Conservation (phyloP, 1,140 invertebrate genomes). For the Heliothis virescens region DNA sequence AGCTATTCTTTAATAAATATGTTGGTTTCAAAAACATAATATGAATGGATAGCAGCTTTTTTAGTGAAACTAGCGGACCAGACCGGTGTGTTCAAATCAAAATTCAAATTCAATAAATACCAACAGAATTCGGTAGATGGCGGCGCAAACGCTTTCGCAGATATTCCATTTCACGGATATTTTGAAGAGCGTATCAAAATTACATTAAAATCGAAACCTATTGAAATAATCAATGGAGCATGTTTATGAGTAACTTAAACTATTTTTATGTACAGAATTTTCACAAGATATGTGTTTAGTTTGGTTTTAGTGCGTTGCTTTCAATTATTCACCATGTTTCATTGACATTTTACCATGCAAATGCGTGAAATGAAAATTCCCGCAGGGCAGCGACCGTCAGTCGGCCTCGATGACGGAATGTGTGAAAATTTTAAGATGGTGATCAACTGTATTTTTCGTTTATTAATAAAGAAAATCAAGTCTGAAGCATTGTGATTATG, state of each 20-base stretch:
- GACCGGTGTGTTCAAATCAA: slow-evolving; percentile 26
- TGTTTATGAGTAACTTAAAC: too few relatives aligned
- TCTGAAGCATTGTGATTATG: slow-evolving; percentile 65
- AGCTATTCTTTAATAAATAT: too few relatives aligned
- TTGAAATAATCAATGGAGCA: too few relatives aligned
- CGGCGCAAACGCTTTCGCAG: not conserved
- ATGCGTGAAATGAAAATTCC: slow-evolving; percentile 68
- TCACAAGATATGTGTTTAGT: too few relatives aligned
- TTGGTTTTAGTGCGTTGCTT: not conserved
- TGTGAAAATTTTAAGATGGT: slow-evolving; percentile 84
- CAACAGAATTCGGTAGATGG: slow-evolving; percentile 9
- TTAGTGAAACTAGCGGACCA: not conserved
- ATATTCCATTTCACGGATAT: not conserved
- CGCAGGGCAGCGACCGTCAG: slow-evolving; percentile 82
- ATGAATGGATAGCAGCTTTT: too few relatives aligned
- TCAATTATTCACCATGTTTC: not conserved
- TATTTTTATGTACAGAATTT: too few relatives aligned
- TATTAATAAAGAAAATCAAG: slow-evolving; percentile 64
- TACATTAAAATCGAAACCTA: too few relatives aligned
- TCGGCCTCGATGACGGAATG: slow-evolving; percentile 85
- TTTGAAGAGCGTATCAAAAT: not conserved
- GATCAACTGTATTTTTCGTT: slow-evolving; percentile 80
- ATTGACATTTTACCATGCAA: not conserved
- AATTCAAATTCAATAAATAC: slow-evolving; percentile 9
- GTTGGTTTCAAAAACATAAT: too few relatives aligned